These are phyloP conservation scores for Drosophila cognata DNA, from an alignment of 2,888 invertebrate genomes.

Conservation along the genomic window DNA sequence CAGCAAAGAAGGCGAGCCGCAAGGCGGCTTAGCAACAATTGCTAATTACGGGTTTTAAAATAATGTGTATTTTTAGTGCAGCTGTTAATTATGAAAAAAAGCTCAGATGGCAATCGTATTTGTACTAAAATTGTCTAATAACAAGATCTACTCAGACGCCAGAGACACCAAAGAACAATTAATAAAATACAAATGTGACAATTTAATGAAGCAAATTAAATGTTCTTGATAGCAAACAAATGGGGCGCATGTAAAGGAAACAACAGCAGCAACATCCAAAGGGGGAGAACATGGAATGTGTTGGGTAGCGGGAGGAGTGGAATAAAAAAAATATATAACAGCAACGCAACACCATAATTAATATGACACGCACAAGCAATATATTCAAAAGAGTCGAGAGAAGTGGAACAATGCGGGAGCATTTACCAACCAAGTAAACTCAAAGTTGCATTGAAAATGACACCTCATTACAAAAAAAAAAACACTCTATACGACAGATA, in stretches of 20 bases:
- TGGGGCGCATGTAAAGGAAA: conserved; percentile 63
- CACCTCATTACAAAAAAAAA: background rate
- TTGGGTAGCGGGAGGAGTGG: background rate
- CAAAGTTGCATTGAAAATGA: conserved; percentile 3
- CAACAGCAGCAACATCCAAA: conserved; percentile 20
- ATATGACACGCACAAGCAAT: conserved; percentile 61
- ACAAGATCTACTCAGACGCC: conserved; percentile 1
- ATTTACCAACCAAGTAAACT: conserved; percentile 12
- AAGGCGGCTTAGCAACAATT: conserved; percentile 44
- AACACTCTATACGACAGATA: background rate
- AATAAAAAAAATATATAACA: conserved; percentile 52
- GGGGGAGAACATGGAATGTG: background rate
- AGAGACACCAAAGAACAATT: conserved; percentile 19
- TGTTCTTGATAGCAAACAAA: conserved; percentile 70
- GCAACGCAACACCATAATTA: conserved; percentile 61
- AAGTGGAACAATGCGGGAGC: background rate
- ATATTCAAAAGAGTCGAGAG: conserved; percentile 22
- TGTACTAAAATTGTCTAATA: conserved; percentile 4
- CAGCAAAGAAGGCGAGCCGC: background rate
- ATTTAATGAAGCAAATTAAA: conserved; percentile 74
- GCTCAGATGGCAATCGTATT: conserved; percentile 9
- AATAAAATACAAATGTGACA: conserved; percentile 65
- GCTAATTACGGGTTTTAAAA: conserved; percentile 51
- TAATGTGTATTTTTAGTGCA: conserved; percentile 35
- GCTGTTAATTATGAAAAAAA: conserved; percentile 61